Evolutionary conservation across 1,140 invertebrate genomes (phyloP), one percentile per base, ranked within the genome.

Genomic region (Drosophila kikkawai): DNA sequence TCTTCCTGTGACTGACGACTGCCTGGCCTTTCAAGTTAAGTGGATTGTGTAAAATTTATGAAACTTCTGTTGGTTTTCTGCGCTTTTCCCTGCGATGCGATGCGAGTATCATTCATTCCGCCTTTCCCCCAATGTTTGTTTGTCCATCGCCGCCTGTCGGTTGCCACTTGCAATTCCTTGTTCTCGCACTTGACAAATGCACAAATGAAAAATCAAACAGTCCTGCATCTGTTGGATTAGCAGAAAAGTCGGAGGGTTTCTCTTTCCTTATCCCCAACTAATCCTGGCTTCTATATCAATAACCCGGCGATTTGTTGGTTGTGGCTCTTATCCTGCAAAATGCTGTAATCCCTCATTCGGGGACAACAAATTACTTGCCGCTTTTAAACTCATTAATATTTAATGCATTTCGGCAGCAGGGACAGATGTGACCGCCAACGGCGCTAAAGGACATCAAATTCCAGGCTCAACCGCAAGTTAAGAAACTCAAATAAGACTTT

Each of bases 381-480:
- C 84, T 88, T 78, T 75, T 68, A 79, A 78, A 65, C 69, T 84
- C 84, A 84, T 87, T 87, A 88, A 88, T 80, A 70, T 80, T 87
- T 88, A 87, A 87, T 87, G 80, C 76, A 88, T 73, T 84, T 71
- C 45, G 37, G 50, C 68, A 51, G 53, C 76, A 19, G 48, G 19
- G 36, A 53, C 84, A 87, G 80, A 70, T 87, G 80, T 47, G 80
- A 60, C 83, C 64, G 45, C n/a, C 67, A 15, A 29, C 47, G 55
- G 15, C 32, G 44, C 29, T 26, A 41, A 51, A 50, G 45, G 56
- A 59, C 58, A 53, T 58, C 29, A 66, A 65, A 59, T 53, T 56
- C 37, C 55, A 39, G 7, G 11, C 36, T 39, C 44, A 47, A 82
- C 83, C 75, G 48, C 80, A 82, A 82, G 44, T 71, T 60, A 65